Evolutionary conservation across 2,113 vertebrate genomes (phyloP).

Genomic region (Limanda limanda): DNA sequence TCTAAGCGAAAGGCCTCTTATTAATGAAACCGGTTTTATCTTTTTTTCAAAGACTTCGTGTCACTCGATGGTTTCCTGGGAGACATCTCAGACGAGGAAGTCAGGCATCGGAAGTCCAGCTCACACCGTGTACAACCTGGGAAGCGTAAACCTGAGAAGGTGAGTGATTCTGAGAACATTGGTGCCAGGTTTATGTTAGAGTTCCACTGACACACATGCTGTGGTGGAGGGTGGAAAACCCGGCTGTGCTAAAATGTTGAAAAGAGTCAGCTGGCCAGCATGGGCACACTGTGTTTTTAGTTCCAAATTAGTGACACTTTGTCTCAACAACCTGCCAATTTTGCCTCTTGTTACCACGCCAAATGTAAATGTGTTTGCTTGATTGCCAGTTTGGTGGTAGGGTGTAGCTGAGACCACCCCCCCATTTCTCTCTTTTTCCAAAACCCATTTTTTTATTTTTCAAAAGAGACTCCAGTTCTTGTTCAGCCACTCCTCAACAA

Average conservation of each 20-base stretch:
- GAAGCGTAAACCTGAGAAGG: slow-evolving; percentile 83
- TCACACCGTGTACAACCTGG: slow-evolving; percentile 72
- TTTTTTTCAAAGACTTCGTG: slow-evolving; percentile 66
- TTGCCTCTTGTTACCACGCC: not conserved
- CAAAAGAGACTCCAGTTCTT: too few species aligned
- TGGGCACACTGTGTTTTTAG: not conserved
- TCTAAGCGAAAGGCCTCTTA: not conserved
- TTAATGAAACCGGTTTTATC: not conserved
- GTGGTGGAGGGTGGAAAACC: not conserved
- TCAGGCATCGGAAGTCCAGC: slow-evolving; percentile 77
- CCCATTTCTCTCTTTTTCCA: not conserved
- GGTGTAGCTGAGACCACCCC: not conserved
- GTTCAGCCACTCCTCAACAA: too few species aligned
- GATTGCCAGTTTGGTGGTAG: not conserved
- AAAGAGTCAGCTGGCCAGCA: not conserved
- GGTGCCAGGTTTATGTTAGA: not conserved
- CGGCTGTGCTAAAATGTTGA: not conserved
- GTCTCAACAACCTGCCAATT: not conserved
- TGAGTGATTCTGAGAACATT: slow-evolving; percentile 32
- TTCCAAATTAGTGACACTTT: not conserved
- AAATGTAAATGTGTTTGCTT: not conserved
- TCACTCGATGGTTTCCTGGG: slow-evolving; percentile 82
- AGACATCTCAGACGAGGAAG: slow-evolving; percentile 80
- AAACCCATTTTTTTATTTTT: not conserved
- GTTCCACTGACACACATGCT: not conserved